Evolutionary conservation across 2,797 vertebrate genomes (phyloP).

Genomic region (Nannoperca australis): DNA sequence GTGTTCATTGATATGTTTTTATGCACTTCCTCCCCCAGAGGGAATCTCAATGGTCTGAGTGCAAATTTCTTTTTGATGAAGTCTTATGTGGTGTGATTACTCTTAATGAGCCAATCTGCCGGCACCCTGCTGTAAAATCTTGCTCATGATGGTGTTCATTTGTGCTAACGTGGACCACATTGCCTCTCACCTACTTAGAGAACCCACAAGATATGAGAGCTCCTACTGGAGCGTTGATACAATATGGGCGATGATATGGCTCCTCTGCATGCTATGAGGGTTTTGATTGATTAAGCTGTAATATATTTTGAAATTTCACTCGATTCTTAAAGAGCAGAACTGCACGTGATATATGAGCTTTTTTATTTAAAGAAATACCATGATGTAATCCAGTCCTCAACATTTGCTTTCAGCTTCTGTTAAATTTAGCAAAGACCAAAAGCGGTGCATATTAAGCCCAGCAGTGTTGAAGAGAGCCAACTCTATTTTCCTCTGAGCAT

Average conservation of each 20-base stretch:
- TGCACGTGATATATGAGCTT: not conserved
- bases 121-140: slow-evolving; percentile 47
- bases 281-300: slow-evolving; percentile 28
- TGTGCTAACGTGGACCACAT: slow-evolving; percentile 45
- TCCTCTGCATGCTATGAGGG: not conserved
- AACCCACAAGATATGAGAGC: slow-evolving; percentile 3
- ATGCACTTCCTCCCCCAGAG: not conserved
- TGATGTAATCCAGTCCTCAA: not conserved
- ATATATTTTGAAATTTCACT: slow-evolving; percentile 7
- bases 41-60: slow-evolving; percentile 39
- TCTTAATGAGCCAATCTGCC: slow-evolving; percentile 68
- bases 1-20: slow-evolving; percentile 26
- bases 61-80: slow-evolving; percentile 65
- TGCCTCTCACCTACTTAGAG: slow-evolving; percentile 36
- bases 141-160: slow-evolving; percentile 47
- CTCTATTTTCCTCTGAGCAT: slow-evolving; percentile 35
- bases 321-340: not conserved
- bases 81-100: slow-evolving; percentile 63
- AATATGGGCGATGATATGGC: not conserved
- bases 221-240: not conserved
- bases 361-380: not conserved
- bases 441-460: slow-evolving; percentile 14
- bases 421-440: slow-evolving; percentile 5
- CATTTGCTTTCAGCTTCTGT: slow-evolving; percentile 9
- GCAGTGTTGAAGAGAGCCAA: slow-evolving; percentile 20